A percentile compares a stretch with the other conserved stretches of the same genome.
Conservation (phyloP, 2,113 vertebrate species). For the Sorex fumeus region DNA sequence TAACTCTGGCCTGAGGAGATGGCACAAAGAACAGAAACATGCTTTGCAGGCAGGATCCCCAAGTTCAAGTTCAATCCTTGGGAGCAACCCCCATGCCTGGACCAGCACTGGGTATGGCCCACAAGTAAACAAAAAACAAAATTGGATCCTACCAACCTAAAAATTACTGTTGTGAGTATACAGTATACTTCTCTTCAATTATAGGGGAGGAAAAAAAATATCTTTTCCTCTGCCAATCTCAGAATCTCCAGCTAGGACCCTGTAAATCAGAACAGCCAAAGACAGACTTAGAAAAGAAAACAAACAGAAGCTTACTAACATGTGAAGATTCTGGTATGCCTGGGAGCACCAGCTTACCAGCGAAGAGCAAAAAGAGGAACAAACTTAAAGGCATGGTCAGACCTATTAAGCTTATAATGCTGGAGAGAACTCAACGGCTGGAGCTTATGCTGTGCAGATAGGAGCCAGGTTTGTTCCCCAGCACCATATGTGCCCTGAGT, state of each 20-base stretch:
- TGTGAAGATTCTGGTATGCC: not conserved
- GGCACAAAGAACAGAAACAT: too few relatives aligned
- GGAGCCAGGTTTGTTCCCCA: too few relatives aligned
- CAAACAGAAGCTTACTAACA: not conserved
- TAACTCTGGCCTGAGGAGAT: too few relatives aligned
- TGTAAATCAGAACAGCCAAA: not conserved
- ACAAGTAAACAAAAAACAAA: not conserved
- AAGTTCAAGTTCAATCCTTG: too few relatives aligned
- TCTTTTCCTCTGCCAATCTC: not conserved
- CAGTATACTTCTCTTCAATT: slow-evolving; percentile 16
- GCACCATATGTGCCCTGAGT: too few relatives aligned
- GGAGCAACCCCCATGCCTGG: too few relatives aligned
- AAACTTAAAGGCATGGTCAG: not conserved
- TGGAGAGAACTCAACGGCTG: too few relatives aligned
- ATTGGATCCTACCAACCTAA: not conserved
- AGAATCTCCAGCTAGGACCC: not conserved
- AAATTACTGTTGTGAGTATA: not conserved
- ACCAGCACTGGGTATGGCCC: too few relatives aligned
- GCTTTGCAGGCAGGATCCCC: too few relatives aligned
- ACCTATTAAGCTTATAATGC: not conserved
- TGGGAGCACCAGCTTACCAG: not conserved
- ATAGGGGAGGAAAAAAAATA: not conserved
- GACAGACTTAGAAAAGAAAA: slow-evolving; percentile 9
- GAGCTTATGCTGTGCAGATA: too few relatives aligned
- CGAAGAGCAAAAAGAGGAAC: not conserved